phyloP scores from a whole-genome alignment of 2,888 invertebrate species.

The Capitulum mitella region DNA sequence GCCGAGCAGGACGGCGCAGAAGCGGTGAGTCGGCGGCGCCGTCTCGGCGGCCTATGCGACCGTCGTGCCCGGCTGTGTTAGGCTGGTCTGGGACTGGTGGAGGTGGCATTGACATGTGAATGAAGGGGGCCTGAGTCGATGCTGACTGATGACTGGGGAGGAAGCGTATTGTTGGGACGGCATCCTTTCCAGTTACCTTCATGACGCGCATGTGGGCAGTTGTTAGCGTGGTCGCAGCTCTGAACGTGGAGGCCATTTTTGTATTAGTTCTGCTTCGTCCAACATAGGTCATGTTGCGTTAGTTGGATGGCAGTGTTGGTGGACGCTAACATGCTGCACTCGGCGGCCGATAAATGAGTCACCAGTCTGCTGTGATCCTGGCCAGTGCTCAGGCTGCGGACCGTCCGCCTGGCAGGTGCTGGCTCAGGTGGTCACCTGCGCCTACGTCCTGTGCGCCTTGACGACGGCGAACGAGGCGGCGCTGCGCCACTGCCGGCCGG shows the following conservation, averaged over 20 bases:
- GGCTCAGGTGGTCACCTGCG: background rate
- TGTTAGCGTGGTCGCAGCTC: too few species aligned
- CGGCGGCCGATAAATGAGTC: background rate
- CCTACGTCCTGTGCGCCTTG: background rate
- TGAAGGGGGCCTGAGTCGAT: background rate
- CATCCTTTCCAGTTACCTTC: too few species aligned
- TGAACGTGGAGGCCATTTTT: too few species aligned
- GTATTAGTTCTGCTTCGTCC: too few species aligned
- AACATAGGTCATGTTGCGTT: background rate
- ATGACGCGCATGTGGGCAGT: too few species aligned
- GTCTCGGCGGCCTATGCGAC: too few species aligned
- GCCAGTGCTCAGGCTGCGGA: background rate
- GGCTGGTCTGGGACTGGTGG: background rate
- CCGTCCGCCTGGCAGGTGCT: background rate
- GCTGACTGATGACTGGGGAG: background rate
- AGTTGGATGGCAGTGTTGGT: background rate
- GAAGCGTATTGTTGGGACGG: too few species aligned
- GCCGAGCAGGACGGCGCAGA: background rate
- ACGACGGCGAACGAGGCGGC: background rate
- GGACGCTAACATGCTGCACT: background rate
- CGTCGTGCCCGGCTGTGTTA: too few species aligned
- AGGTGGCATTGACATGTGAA: background rate
- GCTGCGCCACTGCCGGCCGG: background rate
- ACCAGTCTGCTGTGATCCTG: background rate
- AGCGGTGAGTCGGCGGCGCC: background rate